phyloP scores from a whole-genome alignment of 2,888 invertebrate species.

The Nemotelus pantherinus region DNA sequence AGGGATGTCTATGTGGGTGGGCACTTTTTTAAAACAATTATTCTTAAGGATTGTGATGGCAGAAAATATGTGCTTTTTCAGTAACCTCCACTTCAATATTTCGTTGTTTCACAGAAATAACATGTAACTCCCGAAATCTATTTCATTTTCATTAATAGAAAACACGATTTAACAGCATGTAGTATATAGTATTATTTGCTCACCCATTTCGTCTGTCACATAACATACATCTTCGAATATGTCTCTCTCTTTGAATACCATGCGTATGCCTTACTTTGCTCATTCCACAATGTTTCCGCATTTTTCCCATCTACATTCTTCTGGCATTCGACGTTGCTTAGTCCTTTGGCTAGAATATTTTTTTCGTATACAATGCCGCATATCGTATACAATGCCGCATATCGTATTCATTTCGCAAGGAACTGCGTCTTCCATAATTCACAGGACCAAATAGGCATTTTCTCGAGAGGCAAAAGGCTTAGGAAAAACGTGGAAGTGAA shows the following conservation, averaged over 20 bases:
- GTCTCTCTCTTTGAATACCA: background rate
- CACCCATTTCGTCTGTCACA: slow-evolving; percentile 50
- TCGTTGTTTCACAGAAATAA: too few species aligned
- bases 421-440: background rate
- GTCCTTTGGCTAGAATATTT: background rate
- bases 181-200: slow-evolving; percentile 49
- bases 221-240: slow-evolving; percentile 50
- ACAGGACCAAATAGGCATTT: background rate
- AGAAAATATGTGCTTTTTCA: too few species aligned
- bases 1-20: too few species aligned
- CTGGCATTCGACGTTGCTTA: background rate
- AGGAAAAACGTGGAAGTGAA: slow-evolving; percentile 42
- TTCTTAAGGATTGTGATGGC: too few species aligned
- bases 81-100: too few species aligned
- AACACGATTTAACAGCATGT: slow-evolving; percentile 48
- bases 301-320: background rate
- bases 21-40: too few species aligned
- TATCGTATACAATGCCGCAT: background rate
- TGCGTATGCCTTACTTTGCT: slow-evolving; percentile 41
- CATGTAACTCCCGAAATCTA: too few species aligned
- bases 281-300: slow-evolving; percentile 28
- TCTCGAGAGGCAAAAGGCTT: slow-evolving; percentile 29
- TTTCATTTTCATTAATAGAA: slow-evolving; percentile 47
- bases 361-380: background rate
- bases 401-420: slow-evolving; percentile 7